Percentiles rank a stretch among this genome's conserved stretches.
Conservation (phyloP, 2,888 invertebrate genomes). For the Phanerotoma sp. region DNA sequence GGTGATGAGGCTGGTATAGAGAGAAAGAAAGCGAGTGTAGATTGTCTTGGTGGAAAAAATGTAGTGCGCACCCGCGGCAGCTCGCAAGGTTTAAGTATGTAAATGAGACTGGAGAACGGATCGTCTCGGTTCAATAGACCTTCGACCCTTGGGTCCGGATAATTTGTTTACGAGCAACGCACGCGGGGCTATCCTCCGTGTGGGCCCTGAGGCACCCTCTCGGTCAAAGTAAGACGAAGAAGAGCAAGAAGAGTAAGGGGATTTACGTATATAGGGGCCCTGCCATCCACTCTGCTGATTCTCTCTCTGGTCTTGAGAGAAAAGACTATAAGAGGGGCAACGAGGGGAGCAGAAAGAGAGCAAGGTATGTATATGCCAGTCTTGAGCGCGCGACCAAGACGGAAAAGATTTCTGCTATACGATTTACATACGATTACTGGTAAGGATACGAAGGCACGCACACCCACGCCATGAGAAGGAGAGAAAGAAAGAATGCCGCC, state of each 20-base stretch:
- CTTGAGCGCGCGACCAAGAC: constrained; percentile 41
- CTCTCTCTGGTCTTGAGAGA: constrained; percentile 11
- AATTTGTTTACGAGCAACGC: constrained; percentile 58
- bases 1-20: too few relatives aligned
- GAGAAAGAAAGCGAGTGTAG: too few relatives aligned
- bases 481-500: constrained; percentile 9
- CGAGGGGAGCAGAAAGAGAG: not conserved
- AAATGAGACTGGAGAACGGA: constrained; percentile 52
- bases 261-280: constrained; percentile 8
- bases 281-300: constrained; percentile 26
- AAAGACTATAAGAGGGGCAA: not conserved
- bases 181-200: constrained; percentile 50
- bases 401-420: constrained; percentile 46
- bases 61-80: constrained; percentile 41
- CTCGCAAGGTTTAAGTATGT: constrained; percentile 53
- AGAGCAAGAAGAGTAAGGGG: constrained; percentile 8
- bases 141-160: constrained; percentile 58
- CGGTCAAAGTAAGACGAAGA: constrained; percentile 9
- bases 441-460: constrained; percentile 51
- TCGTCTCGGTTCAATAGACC: constrained; percentile 57
- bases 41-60: constrained; percentile 3
- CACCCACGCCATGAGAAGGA: constrained; percentile 50
- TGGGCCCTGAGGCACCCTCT: constrained; percentile 45
- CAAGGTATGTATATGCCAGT: constrained; percentile 5
- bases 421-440: constrained; percentile 58